Evolutionary conservation across 2,888 invertebrate genomes (phyloP), one percentile per base, ranked within the genome.

Genomic region (Sylvicola cinctus): DNA sequence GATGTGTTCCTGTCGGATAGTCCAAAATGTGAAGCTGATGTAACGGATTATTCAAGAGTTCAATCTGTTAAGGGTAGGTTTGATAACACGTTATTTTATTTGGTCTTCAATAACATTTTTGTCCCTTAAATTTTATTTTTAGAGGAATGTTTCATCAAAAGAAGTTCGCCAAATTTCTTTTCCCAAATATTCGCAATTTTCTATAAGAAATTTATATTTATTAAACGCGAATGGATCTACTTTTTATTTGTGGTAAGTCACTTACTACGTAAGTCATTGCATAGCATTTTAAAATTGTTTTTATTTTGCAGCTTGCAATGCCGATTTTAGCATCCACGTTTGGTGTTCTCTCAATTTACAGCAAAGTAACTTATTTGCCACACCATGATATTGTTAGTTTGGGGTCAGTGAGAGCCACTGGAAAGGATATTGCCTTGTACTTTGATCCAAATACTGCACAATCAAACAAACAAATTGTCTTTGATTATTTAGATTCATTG

Each of bases 1-100:
- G 90, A 93, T 55, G 90, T 95, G 2, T 90, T 88, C 52, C 52
- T 90, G 32, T 79, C 71, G 81, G 78, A 4, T 8, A 6, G 20
- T 20, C 4, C 5, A 6, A 4, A 4, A 8, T 6, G 8, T 20
- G 20, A 8, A 6, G 20, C 8, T 4, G 20, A 20, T 20, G 20
- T 6, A 20, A 20, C 4, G 4, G 8, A 20, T 6, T 6, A 8
- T 20, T 8, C 20, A 20, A n/a, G n/a, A n/a, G 8, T 8, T 20
- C 5, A 4, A 20, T 6, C 8, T 4, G 20, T 20, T 6, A 20
- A 20, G 8, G 20, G 20, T 20, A n/a, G n/a, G n/a, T n/a, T n/a
- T n/a, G n/a, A n/a, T n/a, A n/a, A n/a, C n/a, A n/a, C n/a, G n/a
- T n/a, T n/a, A n/a, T n/a, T n/a, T n/a, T n/a, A n/a, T n/a, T n/a